Base-by-base conservation (phyloP, 1,140 invertebrate genomes). In the Babylonia areolata region DNA sequence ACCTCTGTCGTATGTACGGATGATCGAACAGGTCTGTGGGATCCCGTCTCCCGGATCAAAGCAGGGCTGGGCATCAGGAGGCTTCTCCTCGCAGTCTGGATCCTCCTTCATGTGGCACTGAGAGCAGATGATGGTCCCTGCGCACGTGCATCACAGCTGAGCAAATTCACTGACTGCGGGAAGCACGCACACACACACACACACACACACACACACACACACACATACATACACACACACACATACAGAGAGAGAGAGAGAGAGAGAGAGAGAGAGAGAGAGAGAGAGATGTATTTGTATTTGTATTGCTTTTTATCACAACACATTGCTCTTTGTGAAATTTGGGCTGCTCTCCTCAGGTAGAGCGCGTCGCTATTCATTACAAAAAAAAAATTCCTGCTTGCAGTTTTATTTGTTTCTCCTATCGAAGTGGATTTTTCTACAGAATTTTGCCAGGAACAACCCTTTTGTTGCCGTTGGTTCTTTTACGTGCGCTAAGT, bases 21-120 rank as follows among this genome's bases (percentile, higher is more conserved):
- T 84, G 58, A 84, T 46, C 39, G 82, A 75, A 33, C 82, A 84
- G 6, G 82, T 46, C 69, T 84, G 69, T 3, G 69, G 64, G 37
- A 84, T 73, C 9, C 82, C 82, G 69, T 75, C 31, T 3, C 82
- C 82, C 12, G 82, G 82, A 33, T 84, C 82, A 23, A 84, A 84
- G 69, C 82, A 84, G 37, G 82, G 82, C 37, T 71, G 28, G 12
- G 82, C 64, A 0, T 17, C 69, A 12, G 82, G 82, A 11, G 82
- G 82, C 2, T 73, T 35, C n/a, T 75, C 82, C 28, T 71, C 82
- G 33, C 82, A 84, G 23, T 73, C 35, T 39, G 58, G 40, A 23
- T 84, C 23, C 17, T 73, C 40, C 35, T 69, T 39, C 39, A 17
- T 69, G 51, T 82, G 51, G 39, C 82, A 84, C 69, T 84, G 82